Evolutionary conservation across 2,113 vertebrate species (phyloP), one percentile per base, ranked within the genome.

Genomic region (Fulica atra): DNA sequence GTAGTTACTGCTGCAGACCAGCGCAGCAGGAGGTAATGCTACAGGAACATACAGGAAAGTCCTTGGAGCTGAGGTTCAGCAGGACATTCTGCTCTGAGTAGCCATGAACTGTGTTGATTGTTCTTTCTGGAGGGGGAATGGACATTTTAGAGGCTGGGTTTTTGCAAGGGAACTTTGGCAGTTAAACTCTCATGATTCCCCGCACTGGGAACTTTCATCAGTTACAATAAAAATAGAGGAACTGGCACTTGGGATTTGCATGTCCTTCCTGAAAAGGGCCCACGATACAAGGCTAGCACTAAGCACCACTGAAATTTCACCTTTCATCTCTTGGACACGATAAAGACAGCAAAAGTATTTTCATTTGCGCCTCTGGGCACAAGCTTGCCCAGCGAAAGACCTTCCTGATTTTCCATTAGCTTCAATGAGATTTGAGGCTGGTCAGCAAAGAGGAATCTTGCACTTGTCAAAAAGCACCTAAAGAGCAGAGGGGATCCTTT

Each of bases 261-360:
- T 71, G 48, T 94, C 71, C 81, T 93, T 94, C 71, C 81, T 93
- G 92, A 53, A 69, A 91, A 93, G 91, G 63, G 36, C 40, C 9
- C 25, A 54, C 59, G 86, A 85, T 80, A 85, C 17, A 89, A 68
- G 61, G 13, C 44, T 66, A 87, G 40, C 51, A 74, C 46, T 96
- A 87, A 95, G 89, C 4, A 0, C 78, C 84, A 78, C 56, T 18
- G 18, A 88, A 91, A 88, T 50, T 69, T 94, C 88, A 88, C 25
- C 71, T 97, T 97, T 97, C 96, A 97, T 96, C 95, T 96, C 92
- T 65, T 80, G 88, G 63, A 94, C 85, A 89, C 8, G 5, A 96
- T 94, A 95, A 96, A 94, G 71, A 95, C 79, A 68, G 82, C 73
- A 79, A 83, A 95, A 83, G 57, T 92, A 88, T 96, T 96, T 96